phyloP scores from a whole-genome alignment of 2,888 invertebrate genomes.

The Melanostoma mellinum region DNA sequence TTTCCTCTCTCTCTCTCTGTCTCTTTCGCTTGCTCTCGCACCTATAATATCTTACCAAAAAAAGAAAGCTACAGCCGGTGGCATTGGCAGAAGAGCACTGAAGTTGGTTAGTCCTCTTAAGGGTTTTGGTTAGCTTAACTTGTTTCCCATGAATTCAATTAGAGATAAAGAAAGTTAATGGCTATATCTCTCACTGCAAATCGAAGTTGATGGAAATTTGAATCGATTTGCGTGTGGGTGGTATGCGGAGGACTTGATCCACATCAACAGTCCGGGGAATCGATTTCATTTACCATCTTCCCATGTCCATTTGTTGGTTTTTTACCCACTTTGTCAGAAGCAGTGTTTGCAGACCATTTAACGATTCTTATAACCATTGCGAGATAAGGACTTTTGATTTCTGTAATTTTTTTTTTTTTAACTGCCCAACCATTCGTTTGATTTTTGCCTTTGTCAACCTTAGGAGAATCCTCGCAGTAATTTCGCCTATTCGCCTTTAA shows the following conservation, averaged over 20 bases:
- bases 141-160: slow-evolving; percentile 67
- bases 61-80: not conserved
- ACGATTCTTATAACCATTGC: slow-evolving; percentile 32
- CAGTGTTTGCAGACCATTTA: slow-evolving; percentile 52
- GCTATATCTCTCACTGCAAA: not conserved
- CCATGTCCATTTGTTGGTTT: slow-evolving; percentile 10
- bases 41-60: too few species aligned
- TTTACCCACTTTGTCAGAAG: slow-evolving; percentile 40
- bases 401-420: slow-evolving; percentile 13
- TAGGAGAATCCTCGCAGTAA: too few species aligned
- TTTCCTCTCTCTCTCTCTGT: not conserved
- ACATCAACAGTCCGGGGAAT: slow-evolving; percentile 8
- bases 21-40: too few species aligned
- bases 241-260: not conserved
- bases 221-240: slow-evolving; percentile 18
- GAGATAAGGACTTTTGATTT: slow-evolving; percentile 41
- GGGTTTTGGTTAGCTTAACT: slow-evolving; percentile 36
- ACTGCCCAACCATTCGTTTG: too few species aligned
- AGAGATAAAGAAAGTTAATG: slow-evolving; percentile 67
- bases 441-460: too few species aligned
- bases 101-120: slow-evolving; percentile 28
- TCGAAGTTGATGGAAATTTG: not conserved
- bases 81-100: not conserved
- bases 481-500: too few species aligned
- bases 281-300: slow-evolving; percentile 42